phyloP scores from a whole-genome alignment of 2,797 vertebrate species.

The Channallabes apus region DNA sequence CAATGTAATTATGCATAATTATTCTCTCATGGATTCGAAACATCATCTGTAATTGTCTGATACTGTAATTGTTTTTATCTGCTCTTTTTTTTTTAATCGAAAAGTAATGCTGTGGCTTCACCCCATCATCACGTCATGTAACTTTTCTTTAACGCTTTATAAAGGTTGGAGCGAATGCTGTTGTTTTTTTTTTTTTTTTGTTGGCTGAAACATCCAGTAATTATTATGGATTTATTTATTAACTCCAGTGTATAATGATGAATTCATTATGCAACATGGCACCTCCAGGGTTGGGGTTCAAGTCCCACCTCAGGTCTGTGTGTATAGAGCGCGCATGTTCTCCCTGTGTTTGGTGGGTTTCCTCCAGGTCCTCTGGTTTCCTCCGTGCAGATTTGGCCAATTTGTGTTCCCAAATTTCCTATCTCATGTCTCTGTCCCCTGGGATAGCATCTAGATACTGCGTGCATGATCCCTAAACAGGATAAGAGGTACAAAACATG shows the following conservation, averaged over 20 bases:
- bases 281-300: no score
- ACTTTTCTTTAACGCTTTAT: neutral
- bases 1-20: conserved; percentile 21
- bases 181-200: neutral
- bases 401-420: no score
- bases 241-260: neutral
- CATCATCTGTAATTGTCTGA: neutral
- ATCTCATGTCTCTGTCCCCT: no score
- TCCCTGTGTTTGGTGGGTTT: no score
- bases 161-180: neutral
- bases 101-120: neutral
- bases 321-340: no score
- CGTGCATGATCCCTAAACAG: no score
- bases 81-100: neutral
- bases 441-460: no score
- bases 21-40: neutral
- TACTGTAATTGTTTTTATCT: neutral
- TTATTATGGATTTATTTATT: neutral
- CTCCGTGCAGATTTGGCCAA: no score
- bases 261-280: neutral
- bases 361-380: no score
- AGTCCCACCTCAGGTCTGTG: no score
- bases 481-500: no score
- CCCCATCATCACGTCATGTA: neutral
- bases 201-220: neutral